Percentiles rank a stretch among this genome's conserved stretches.
Conservation (phyloP, 2,797 vertebrate genomes). For the Anguilla anguilla region DNA sequence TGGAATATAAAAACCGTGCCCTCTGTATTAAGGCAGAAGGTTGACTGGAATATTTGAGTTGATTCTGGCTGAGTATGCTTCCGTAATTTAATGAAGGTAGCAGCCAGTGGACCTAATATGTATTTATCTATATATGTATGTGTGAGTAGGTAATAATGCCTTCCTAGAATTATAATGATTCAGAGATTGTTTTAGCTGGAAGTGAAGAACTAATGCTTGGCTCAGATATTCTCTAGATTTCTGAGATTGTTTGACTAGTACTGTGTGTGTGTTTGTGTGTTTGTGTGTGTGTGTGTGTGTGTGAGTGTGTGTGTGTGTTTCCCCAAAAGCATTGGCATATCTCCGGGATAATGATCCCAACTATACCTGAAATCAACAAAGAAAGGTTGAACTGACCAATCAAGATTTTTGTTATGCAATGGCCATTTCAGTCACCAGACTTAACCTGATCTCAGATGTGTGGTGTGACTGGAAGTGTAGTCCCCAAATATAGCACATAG, state of each 20-base stretch:
- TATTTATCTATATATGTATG: neutral
- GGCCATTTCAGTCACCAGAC: too few species aligned
- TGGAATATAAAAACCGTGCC: neutral
- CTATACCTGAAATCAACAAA: too few species aligned
- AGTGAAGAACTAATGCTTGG: neutral
- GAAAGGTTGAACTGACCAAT: too few species aligned
- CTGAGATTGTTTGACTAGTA: neutral
- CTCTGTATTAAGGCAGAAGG: neutral
- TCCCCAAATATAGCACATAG: too few species aligned
- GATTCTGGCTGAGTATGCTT: neutral
- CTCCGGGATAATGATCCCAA: too few species aligned
- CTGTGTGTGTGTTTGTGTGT: neutral
- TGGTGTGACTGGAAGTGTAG: too few species aligned
- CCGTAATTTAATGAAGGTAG: neutral
- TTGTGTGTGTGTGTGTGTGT: neutral
- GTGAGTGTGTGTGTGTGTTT: too few species aligned
- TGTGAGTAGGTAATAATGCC: neutral
- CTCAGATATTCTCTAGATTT: neutral
- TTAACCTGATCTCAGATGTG: too few species aligned
- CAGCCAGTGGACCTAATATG: neutral
- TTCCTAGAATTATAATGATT: neutral
- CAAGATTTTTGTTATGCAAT: too few species aligned
- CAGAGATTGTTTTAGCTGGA: neutral
- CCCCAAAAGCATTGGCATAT: too few species aligned
- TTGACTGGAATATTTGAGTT: neutral